Base-by-base conservation (phyloP, 2,113 vertebrate species). In the Pimephales promelas region DNA sequence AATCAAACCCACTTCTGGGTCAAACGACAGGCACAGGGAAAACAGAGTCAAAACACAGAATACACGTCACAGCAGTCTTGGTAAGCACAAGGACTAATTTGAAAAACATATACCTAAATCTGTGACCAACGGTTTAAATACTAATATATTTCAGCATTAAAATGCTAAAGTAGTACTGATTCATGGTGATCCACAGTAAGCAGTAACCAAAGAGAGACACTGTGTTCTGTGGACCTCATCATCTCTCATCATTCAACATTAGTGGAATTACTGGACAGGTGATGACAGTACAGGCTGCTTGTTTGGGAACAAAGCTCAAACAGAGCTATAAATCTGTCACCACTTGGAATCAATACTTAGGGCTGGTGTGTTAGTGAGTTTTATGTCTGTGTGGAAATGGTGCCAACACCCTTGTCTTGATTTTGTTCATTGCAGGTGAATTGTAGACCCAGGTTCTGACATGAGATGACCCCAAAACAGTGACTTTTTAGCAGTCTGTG, bases 221-320 rank as follows among this genome's bases (percentile, higher is more conserved):
- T 87, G 54, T 87, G 73, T 62, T 2, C 43, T 45, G 34, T 34
- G 56, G n/a, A 73, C 49, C 14, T 74, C 54, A 57, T 84, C 84
- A 66, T 81, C 68, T 45, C 59, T 80, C 56, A 81, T 85, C 66
- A 40, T 71, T 79, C 3, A 18, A 66, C 26, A 79, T 79, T 49
- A 79, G 59, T 31, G 83, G 47, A 47, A 66, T 85, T 81, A 83
- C 74, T 83, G 26, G 74, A 56, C 77, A 83, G 75, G 80, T 85
- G 75, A 87, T 87, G 86, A 87, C 73, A 84, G 83, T 75, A 24
- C 22, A 59, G 22, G 66, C 73, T 74, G 28, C 78, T 84, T 85
- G 77, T 83, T 79, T 36, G 47, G 26, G 74, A 82, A 85, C 79
- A 87, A 85, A 68, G 80, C 80, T 85, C 83, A 84, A 87, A 78